A percentile compares a stretch with the other conserved stretches of the same genome.
phyloP scores from a whole-genome alignment of 2,113 vertebrate species.

The Nyctereutes procyonoides region DNA sequence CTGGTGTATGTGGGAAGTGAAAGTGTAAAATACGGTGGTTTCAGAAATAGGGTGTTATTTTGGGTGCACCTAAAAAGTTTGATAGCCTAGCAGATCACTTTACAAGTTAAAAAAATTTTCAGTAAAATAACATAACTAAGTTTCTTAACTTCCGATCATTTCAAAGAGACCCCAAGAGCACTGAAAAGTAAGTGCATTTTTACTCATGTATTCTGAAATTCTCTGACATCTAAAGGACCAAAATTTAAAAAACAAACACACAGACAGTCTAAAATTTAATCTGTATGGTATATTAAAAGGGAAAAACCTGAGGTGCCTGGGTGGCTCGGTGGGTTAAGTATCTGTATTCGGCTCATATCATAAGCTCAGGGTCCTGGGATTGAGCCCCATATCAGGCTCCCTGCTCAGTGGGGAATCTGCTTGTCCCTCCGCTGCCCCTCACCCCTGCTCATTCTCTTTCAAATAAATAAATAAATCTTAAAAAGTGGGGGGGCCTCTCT shows the following conservation, averaged over 20 bases:
- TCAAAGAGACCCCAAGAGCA: background rate
- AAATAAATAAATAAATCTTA: too few relatives aligned
- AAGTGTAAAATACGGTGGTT: conserved; percentile 51
- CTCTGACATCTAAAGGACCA: background rate
- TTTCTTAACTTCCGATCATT: conserved; percentile 30
- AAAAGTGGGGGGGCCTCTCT: background rate
- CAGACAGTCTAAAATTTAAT: background rate
- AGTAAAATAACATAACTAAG: background rate
- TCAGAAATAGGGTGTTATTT: conserved; percentile 41
- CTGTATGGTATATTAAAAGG: background rate
- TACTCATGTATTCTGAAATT: background rate
- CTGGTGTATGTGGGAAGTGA: conserved; percentile 36
- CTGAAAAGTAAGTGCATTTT: background rate
- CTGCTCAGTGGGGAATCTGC: too few relatives aligned
- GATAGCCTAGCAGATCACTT: background rate
- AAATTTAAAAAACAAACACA: background rate
- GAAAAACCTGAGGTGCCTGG: background rate
- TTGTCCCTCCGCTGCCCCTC: too few relatives aligned
- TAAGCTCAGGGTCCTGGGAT: too few relatives aligned
- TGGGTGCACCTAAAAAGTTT: background rate
- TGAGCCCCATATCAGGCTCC: too few relatives aligned
- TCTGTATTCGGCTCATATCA: too few relatives aligned
- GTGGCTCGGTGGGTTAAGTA: too few relatives aligned
- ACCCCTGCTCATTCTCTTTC: too few relatives aligned
- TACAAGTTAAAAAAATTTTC: background rate